Base-by-base conservation (phyloP, 2,797 vertebrate species). In the Caiman crocodilus region DNA sequence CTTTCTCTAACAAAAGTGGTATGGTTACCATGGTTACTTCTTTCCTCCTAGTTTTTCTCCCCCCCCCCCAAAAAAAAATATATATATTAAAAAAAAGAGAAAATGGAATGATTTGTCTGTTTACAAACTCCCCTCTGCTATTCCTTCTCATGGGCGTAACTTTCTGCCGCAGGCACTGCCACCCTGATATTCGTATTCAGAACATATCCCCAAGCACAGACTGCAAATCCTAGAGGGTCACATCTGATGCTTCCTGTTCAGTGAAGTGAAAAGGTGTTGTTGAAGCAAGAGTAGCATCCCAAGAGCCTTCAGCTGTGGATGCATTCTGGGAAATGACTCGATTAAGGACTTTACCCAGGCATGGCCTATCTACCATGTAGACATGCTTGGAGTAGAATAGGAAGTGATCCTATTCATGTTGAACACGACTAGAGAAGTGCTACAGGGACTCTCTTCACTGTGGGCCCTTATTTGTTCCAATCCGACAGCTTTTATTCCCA, bases 91-190 rank as follows among this genome's bases (percentile, higher is more conserved):
- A 50, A 50, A 10, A 50, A 3, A 50, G 42, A 50, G 42, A 50
- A 50, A 50, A 50, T 50, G 21, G 56, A 84, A 77, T 35, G 57
- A 56, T n/a, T 58, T 9, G 17, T 28, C 50, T 30, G 2, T 28
- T 59, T 55, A 14, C 14, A n/a, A 60, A 42, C 10, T 18, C 35
- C 23, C 16, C 55, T 26, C 57, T 35, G 1, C 13, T 55, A 14
- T 5, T 5, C 23, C 16, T 35, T 7, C 11, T 7, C 5, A 60
- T 0, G 0, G 56, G 32, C 4, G 0, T n/a, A 21, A 9, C 75
- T 75, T 60, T 64, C 3, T 0, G 0, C 50, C 32, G 57, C 32
- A 74, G 10, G 20, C 7, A 11, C 50, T 56, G 18, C 7, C 23
- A 5, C 15, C 26, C 21, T 23, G 8, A 32, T 15, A 14, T 42